Evolutionary conservation across 1,140 invertebrate species (phyloP).

Genomic region (Drosophila arizonae): DNA sequence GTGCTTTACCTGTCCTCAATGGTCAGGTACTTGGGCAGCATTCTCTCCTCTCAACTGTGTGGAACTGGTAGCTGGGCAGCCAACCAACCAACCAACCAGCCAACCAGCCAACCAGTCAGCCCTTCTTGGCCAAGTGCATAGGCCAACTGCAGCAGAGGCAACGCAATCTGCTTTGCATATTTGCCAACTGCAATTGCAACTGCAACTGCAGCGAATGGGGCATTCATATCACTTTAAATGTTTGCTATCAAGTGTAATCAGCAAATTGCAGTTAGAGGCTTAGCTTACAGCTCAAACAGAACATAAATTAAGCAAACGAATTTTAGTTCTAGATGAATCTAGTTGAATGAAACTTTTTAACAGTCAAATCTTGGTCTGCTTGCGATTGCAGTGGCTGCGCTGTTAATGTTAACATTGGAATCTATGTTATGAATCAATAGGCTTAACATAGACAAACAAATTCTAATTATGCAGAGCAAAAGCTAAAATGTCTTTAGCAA

Average conservation of each 20-base stretch:
- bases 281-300: not conserved
- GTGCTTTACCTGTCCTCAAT: constrained; percentile 52
- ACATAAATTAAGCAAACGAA: no score
- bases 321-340: no score
- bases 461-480: no score
- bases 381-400: no score
- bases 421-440: no score
- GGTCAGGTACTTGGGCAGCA: constrained; percentile 48
- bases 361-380: no score
- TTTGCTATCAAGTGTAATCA: constrained; percentile 27
- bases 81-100: not conserved
- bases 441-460: not conserved
- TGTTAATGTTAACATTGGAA: no score
- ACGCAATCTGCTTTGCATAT: constrained; percentile 43
- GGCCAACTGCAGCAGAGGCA: constrained; percentile 27
- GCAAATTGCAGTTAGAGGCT: constrained; percentile 9
- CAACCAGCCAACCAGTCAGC: constrained; percentile 22
- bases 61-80: constrained; percentile 42
- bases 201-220: constrained; percentile 3
- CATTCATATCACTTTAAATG: constrained; percentile 3
- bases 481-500: no score
- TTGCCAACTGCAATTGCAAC: constrained; percentile 10
- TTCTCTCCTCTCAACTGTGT: constrained; percentile 32
- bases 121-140: constrained; percentile 40
- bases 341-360: no score